These are phyloP conservation scores for Chloroceryle inda DNA, from an alignment of 2,797 vertebrate species.

Conservation along the genomic window DNA sequence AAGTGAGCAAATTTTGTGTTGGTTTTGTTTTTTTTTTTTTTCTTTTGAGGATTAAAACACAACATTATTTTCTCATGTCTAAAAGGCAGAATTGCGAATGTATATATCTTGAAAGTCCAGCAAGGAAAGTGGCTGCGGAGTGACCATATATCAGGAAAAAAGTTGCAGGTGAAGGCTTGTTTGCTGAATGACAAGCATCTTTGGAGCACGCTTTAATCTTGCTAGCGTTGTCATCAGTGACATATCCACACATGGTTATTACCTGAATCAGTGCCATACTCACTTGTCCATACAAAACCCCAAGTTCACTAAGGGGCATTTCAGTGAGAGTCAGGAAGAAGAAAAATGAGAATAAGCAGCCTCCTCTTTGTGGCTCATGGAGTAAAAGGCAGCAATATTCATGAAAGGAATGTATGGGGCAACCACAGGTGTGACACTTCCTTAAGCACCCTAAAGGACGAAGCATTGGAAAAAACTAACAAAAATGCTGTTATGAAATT, in stretches of 20 bases:
- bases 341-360: neutral
- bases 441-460: neutral
- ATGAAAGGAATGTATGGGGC: neutral
- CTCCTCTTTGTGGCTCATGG: too few species aligned
- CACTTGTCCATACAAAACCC: neutral
- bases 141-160: neutral
- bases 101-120: neutral
- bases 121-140: neutral
- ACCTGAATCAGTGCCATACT: neutral
- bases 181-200: neutral
- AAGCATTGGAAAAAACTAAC: neutral
- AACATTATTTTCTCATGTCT: neutral
- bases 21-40: neutral
- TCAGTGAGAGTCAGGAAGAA: neutral
- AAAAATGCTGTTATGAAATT: neutral
- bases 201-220: neutral
- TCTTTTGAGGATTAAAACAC: neutral
- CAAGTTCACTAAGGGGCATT: neutral
- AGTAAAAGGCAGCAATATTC: neutral
- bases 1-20: neutral
- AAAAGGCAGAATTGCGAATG: neutral
- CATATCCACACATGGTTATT: neutral
- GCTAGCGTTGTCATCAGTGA: rapidly evolving
- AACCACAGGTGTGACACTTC: neutral
- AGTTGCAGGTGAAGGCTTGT: neutral